A percentile compares a stretch with the other conserved stretches of the same genome.
Evolutionary conservation across 2,797 vertebrate genomes (phyloP).

Genomic region (Cichlasoma orientale): DNA sequence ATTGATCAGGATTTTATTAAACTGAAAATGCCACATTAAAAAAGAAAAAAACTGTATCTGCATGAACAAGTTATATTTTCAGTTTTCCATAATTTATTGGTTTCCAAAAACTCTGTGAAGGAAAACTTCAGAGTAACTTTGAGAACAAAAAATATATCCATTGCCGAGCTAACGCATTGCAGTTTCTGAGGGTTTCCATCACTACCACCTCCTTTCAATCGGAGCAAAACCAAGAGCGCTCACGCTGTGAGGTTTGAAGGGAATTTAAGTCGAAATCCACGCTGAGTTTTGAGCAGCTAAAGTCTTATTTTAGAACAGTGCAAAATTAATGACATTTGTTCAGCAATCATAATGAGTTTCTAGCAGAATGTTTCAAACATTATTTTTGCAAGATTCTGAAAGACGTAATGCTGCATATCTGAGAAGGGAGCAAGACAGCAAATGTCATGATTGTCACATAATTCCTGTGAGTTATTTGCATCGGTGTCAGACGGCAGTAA

Average conservation of each 20-base stretch:
- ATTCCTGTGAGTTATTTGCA: conserved; percentile 28
- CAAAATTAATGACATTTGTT: conserved; percentile 31
- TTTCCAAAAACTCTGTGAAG: background rate
- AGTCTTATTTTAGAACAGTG: conserved; percentile 37
- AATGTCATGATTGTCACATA: conserved; percentile 27
- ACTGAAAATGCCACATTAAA: background rate
- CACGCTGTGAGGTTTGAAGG: background rate
- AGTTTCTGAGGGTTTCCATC: background rate
- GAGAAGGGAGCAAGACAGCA: background rate
- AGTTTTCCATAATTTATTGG: conserved; percentile 1
- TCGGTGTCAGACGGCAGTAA: conserved; percentile 41
- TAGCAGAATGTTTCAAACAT: conserved; percentile 13
- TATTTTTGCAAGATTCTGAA: background rate
- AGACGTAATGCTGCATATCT: background rate
- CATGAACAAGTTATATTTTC: background rate
- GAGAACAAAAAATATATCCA: background rate
- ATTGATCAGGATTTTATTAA: background rate
- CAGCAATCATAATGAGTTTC: conserved; percentile 20
- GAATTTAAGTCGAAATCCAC: conserved; percentile 6
- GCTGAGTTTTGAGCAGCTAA: background rate
- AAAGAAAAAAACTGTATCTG: background rate
- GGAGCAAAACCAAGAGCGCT: background rate
- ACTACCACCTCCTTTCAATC: background rate
- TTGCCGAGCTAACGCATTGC: background rate
- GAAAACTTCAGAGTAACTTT: background rate